These are phyloP conservation scores for Sinohyriopsis cumingii DNA, from an alignment of 2,888 invertebrate genomes.

Conservation along the genomic window DNA sequence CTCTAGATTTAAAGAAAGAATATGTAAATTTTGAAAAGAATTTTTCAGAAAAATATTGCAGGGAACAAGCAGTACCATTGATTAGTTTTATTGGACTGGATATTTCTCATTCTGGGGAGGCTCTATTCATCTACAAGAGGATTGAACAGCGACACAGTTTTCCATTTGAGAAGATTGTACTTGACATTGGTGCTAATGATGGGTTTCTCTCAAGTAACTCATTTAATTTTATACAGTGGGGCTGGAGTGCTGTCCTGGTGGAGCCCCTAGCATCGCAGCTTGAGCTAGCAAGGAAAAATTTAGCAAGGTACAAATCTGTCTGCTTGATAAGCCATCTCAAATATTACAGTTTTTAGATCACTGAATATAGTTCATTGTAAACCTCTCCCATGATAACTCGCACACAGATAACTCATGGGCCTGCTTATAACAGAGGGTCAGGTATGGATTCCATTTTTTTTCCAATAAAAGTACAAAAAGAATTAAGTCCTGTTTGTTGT, in stretches of 20 bases:
- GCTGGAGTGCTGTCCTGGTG: conserved; percentile 63
- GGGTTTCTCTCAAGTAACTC: conserved; percentile 62
- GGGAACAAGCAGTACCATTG: neutral
- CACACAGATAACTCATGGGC: too few species aligned
- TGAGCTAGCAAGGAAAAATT: conserved; percentile 45
- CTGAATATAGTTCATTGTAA: neutral
- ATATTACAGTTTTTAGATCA: neutral
- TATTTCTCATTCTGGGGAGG: conserved; percentile 57
- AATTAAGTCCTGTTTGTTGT: too few species aligned
- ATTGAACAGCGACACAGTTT: conserved; percentile 31
- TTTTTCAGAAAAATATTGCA: conserved; percentile 4
- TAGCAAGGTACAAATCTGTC: conserved; percentile 37
- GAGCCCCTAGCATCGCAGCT: conserved; percentile 55
- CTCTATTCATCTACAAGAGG: conserved; percentile 45
- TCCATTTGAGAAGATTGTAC: conserved; percentile 39
- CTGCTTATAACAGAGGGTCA: too few species aligned
- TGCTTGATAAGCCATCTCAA: neutral
- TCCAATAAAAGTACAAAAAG: too few species aligned
- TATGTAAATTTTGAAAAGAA: conserved; percentile 8
- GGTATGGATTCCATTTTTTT: too few species aligned
- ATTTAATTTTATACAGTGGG: conserved; percentile 60
- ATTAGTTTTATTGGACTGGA: conserved; percentile 45
- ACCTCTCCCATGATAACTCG: too few species aligned
- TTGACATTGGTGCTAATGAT: conserved; percentile 65
- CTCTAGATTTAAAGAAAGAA: conserved; percentile 7